Conservation (phyloP, 1,140 invertebrate species). For the Drosophila takahashii region DNA sequence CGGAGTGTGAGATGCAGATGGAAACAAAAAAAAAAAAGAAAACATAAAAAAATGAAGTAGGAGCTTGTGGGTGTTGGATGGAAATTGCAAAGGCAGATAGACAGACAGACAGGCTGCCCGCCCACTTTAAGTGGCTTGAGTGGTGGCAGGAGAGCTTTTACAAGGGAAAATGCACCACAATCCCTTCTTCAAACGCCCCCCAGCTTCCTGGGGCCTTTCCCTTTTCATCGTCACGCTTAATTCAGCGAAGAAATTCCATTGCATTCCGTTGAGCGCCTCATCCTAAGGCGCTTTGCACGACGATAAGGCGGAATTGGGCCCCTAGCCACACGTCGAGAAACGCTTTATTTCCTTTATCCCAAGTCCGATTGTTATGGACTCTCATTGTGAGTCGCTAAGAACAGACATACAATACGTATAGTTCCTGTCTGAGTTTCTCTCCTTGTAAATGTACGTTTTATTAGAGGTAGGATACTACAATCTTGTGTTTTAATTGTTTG, state of each 20-base stretch:
- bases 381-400: slow-evolving; percentile 1
- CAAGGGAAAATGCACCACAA: background rate
- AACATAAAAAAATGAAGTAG: background rate
- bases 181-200: background rate
- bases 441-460: background rate
- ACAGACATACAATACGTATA: background rate
- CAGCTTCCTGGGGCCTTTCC: slow-evolving; percentile 12
- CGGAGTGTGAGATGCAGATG: background rate
- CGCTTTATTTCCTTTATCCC: slow-evolving; percentile 2
- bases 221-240: slow-evolving; percentile 17
- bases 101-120: slow-evolving; percentile 6
- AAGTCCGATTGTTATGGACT: slow-evolving; percentile 14
- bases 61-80: slow-evolving; percentile 6
- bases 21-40: background rate
- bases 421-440: background rate
- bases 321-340: slow-evolving; percentile 12
- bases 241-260: slow-evolving; percentile 14
- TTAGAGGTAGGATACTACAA: no score
- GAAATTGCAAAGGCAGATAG: slow-evolving; percentile 45
- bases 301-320: slow-evolving; percentile 5
- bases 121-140: slow-evolving; percentile 41
- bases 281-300: slow-evolving; percentile 7
- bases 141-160: slow-evolving; percentile 37
- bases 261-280: background rate
- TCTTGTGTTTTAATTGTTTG: no score